Evolutionary conservation across 1,140 invertebrate genomes (phyloP), one percentile per base, ranked within the genome.

Genomic region (Apocrypta bakeri): DNA sequence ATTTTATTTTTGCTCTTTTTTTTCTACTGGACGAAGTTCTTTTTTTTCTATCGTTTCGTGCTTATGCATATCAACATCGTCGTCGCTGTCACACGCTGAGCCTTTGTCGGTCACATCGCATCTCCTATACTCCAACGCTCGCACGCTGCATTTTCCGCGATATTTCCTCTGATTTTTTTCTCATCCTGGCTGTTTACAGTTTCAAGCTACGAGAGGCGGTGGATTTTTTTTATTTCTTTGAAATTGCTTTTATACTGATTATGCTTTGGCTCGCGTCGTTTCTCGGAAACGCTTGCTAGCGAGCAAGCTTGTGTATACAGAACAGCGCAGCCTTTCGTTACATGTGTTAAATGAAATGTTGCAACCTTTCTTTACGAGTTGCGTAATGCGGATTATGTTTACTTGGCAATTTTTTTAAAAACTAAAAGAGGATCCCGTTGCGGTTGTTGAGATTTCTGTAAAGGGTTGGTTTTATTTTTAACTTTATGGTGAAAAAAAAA

Each of bases 61-160:
- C 24, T 82, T 73, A 82, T 77, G 29, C 73, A 82, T 82, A 82
- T 82, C 42, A 82, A 77, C 69, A n/a, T n/a, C n/a, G n/a, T n/a
- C n/a, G n/a, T n/a, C n/a, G n/a, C n/a, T 27, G 11, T 82, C 21
- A 6, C 56, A 61, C 56, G 71, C 61, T 31, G 7, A 27, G 24
- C 33, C 29, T 69, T 21, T 48, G n/a, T 25, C 27, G 48, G n/a
- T 64, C 12, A 29, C 29, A 82, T 76, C 71, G 64, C 69, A 11
- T 25, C 56, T 82, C 21, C 37, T 31, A 21, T 17, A 29, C 74
- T 4, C 61, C 24, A 1, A n/a, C n/a, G n/a, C 64, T 4, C 40
- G 17, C 42, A 71, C n/a, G 21, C 63, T 29, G 11, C 63, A 79
- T 71, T 79, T 79, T 71, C 31, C 37, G 21, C 21, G n/a, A 40